Evolutionary conservation across 2,113 vertebrate species (phyloP), one percentile per base, ranked within the genome.

Genomic region (Myrmecobius fasciatus): DNA sequence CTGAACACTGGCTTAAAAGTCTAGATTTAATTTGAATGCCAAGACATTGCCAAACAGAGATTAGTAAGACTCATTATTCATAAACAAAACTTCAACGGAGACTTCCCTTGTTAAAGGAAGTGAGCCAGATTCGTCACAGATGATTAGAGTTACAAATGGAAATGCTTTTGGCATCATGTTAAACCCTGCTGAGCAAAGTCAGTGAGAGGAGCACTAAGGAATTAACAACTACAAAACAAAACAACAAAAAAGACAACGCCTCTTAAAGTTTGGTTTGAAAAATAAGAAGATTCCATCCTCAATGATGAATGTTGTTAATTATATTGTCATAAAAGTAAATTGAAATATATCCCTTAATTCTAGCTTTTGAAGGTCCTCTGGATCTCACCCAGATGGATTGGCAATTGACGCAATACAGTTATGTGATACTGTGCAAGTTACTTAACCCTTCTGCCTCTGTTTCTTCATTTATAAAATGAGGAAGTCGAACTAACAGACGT

Each of bases 21-120:
- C 67, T 83, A 83, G 67, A 83, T 83, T 43, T 43, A 83, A 83
- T 83, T 83, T 83, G 67, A 83, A 83, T 83, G 67, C 67, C 67
- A 83, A 83, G 67, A 43, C 67, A 83, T 83, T 83, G n/a, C 67
- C 67, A 83, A 83, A 83, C 67, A 83, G 67, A 83, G 67, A 83
- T 83, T 83, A 83, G 67, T 83, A 83, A 83, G 67, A 83, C 67
- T 83, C 67, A 83, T 83, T 83, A 83, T 83, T 83, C 67, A 83
- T 83, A 83, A 83, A 83, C 67, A 83, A 83, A 83, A 83, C 67
- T 83, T 83, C 67, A 83, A 22, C 67, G 67, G 67, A 83, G 67
- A 83, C 67, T 83, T 83, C 67, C 67, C 67, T 83, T 83, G 67
- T 83, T 83, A 83, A 83, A 83, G 67, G 67, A 83, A 83, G 67